Base-by-base conservation (phyloP, 2,888 invertebrate species). In the Drosophila melanocephala region DNA sequence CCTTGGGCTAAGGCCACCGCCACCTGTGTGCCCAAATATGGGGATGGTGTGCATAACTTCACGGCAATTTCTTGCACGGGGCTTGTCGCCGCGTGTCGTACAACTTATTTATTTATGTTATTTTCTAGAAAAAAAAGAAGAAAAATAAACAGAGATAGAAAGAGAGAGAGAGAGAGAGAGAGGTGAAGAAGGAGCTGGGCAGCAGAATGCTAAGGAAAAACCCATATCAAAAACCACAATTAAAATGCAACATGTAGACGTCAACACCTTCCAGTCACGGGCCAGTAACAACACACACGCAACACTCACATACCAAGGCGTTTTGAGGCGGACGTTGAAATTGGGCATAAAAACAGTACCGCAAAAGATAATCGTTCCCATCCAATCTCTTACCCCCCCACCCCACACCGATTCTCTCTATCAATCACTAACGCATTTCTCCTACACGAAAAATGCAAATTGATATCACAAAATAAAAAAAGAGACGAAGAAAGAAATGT, bases 171-270 rank as follows among this genome's bases (percentile, higher is more conserved):
- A 37, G n/a, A 39, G 39, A 9, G 26, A 33, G 50, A 14, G 62
- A 16, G 47, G 66, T 19, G 60, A 55, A 62, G 55, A 51, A 62
- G 67, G 39, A 63, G 52, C 28, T 44, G n/a, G 7, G 33, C 33
- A 28, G 58, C 9, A 37, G 58, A 50, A 28, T 26, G 51, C 12
- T 10, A 33, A 28, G 75, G 75, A 74, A 76, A 83, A 85, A 79
- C 86, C 86, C 77, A 75, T 79, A 68, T 79, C 75, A 80, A 84
- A 86, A 85, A 65, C 55, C 73, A 78, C 72, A 86, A 86, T 87
- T 87, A 89, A 87, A 87, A 89, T 87, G 89, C 87, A 87, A 87
- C 88, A 87, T 89, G 89, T 86, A 84, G 77, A 89, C 87, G 75
- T 87, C 88, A 87, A 87, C 89, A 87, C 88, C 89, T 87, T 80